Evolutionary conservation across 1,140 invertebrate species (phyloP).

Genomic region (Zaprionus africanus): DNA sequence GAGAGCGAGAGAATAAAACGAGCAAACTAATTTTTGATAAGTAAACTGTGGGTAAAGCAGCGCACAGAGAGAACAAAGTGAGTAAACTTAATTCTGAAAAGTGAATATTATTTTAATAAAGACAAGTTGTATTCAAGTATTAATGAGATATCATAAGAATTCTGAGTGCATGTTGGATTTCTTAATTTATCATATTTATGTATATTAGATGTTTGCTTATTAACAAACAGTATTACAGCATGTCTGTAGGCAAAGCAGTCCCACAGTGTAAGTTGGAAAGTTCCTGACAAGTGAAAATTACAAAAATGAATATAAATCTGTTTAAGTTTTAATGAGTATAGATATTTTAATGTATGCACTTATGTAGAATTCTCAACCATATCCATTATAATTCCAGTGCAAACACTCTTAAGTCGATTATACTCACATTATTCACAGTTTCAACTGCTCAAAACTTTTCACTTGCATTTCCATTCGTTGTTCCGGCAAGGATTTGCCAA

Average conservation of each 20-base stretch:
- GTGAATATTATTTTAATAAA: background rate
- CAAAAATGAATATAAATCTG: background rate
- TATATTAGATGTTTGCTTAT: no score
- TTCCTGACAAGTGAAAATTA: background rate
- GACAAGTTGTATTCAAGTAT: no score
- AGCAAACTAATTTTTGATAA: background rate
- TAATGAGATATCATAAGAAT: no score
- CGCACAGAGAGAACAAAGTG: background rate
- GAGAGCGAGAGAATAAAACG: background rate
- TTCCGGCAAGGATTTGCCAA: slow-evolving; percentile 14
- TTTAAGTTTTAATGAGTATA: background rate
- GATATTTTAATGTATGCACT: background rate
- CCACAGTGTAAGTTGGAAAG: no score
- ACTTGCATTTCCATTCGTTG: slow-evolving; percentile 25
- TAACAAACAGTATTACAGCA: no score
- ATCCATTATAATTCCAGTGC: background rate
- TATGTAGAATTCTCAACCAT: background rate
- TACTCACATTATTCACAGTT: slow-evolving; percentile 15
- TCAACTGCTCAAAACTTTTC: slow-evolving; percentile 19
- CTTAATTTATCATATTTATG: no score
- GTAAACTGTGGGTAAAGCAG: background rate
- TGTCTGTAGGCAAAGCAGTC: background rate
- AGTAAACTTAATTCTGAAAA: background rate
- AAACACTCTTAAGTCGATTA: background rate
- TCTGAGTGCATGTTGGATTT: no score